Evolutionary conservation across 2,888 invertebrate genomes (phyloP).

Genomic region (Cyclophora albipunctata): DNA sequence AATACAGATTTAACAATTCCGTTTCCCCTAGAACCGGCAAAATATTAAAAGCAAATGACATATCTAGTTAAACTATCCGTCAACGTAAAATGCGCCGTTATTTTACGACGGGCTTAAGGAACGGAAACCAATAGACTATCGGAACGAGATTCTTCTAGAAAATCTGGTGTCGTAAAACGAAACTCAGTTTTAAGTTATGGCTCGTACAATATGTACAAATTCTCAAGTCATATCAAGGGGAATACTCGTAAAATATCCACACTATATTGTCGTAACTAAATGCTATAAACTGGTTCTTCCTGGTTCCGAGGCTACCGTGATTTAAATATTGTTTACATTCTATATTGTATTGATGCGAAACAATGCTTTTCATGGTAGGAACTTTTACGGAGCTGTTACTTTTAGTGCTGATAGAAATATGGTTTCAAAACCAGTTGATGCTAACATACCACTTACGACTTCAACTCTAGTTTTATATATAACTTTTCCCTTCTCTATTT

Average conservation of each 20-base stretch:
- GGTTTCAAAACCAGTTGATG: too few relatives aligned
- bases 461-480: too few relatives aligned
- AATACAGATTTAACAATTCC: too few relatives aligned
- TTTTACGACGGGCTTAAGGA: constrained; percentile 26
- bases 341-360: too few relatives aligned
- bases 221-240: constrained; percentile 43
- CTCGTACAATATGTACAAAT: constrained; percentile 47
- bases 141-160: constrained; percentile 25
- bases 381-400: too few relatives aligned
- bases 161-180: constrained; percentile 46
- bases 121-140: constrained; percentile 20
- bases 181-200: constrained; percentile 42
- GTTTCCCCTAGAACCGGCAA: too few relatives aligned
- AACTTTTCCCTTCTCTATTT: too few relatives aligned
- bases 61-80: constrained; percentile 17
- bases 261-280: constrained; percentile 35
- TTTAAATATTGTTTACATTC: too few relatives aligned
- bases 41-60: too few relatives aligned
- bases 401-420: too few relatives aligned
- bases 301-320: constrained; percentile 6
- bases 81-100: constrained; percentile 27
- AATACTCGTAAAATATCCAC: constrained; percentile 42
- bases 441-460: too few relatives aligned
- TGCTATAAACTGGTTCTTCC: constrained; percentile 39
- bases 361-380: too few relatives aligned